phyloP scores from a whole-genome alignment of 2,113 vertebrate genomes.

The Poicephalus gulielmi region DNA sequence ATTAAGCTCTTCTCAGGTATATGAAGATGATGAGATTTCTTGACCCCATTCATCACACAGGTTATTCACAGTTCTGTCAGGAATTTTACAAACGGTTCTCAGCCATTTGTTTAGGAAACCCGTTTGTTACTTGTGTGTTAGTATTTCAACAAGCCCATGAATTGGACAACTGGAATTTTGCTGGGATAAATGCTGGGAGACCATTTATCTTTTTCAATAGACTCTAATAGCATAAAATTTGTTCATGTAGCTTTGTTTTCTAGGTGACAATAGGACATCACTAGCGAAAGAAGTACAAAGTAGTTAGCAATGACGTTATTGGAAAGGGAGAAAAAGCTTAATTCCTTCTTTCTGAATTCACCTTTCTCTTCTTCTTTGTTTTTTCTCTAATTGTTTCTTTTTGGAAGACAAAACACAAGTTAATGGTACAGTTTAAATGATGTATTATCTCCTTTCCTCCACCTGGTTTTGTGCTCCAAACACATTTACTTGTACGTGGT shows the following conservation, averaged over 20 bases:
- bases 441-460: neutral
- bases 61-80: constrained; percentile 41
- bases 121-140: neutral
- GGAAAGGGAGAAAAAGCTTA: neutral
- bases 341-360: neutral
- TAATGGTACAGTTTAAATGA: neutral
- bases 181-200: neutral
- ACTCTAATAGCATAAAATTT: neutral
- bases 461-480: neutral
- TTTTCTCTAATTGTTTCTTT: neutral
- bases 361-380: neutral
- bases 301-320: neutral
- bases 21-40: constrained; percentile 42
- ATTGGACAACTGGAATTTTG: neutral
- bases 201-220: neutral
- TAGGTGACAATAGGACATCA: neutral
- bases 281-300: neutral
- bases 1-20: constrained; percentile 39
- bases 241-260: neutral
- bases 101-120: neutral
- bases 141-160: neutral
- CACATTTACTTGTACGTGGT: neutral
- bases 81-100: constrained; percentile 3
- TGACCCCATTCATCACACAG: neutral
- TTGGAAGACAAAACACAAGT: neutral